A percentile compares a stretch with the other conserved stretches of the same genome.
phyloP scores from a whole-genome alignment of 1,140 invertebrate species.

The Orius laevigatus region DNA sequence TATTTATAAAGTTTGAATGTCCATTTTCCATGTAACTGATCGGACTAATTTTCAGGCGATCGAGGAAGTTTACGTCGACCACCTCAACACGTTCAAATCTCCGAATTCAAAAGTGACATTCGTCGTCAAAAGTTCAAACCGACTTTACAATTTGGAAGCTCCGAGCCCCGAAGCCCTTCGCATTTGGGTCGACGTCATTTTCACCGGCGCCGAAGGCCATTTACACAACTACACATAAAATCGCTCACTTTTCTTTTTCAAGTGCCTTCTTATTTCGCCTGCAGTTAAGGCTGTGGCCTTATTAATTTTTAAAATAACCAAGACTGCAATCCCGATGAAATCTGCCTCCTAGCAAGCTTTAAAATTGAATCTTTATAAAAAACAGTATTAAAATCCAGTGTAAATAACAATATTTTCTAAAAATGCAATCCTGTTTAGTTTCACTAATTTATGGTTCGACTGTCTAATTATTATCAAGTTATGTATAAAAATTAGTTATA shows the following conservation, averaged over 20 bases:
- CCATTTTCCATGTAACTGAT: too few species aligned
- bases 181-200: slow-evolving; percentile 95
- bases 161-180: slow-evolving; percentile 84
- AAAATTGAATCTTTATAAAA: neutral
- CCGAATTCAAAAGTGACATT: slow-evolving; percentile 83
- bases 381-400: neutral
- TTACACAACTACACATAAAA: slow-evolving; percentile 33
- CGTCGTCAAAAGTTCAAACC: slow-evolving; percentile 85
- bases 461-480: too few species aligned
- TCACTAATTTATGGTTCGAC: too few species aligned
- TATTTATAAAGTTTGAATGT: too few species aligned
- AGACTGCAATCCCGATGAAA: neutral
- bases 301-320: neutral
- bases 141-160: slow-evolving; percentile 81
- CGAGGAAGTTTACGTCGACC: slow-evolving; percentile 92
- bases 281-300: neutral
- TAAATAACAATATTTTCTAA: neutral
- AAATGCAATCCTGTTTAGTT: neutral
- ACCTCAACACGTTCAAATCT: slow-evolving; percentile 80
- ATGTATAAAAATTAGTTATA: too few species aligned
- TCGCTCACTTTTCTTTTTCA: neutral
- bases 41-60: slow-evolving; percentile 52
- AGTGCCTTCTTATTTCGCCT: neutral
- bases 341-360: neutral
- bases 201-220: slow-evolving; percentile 76